These are phyloP conservation scores for Polypterus senegalus DNA, from an alignment of 2,113 vertebrate genomes.

Conservation along the genomic window DNA sequence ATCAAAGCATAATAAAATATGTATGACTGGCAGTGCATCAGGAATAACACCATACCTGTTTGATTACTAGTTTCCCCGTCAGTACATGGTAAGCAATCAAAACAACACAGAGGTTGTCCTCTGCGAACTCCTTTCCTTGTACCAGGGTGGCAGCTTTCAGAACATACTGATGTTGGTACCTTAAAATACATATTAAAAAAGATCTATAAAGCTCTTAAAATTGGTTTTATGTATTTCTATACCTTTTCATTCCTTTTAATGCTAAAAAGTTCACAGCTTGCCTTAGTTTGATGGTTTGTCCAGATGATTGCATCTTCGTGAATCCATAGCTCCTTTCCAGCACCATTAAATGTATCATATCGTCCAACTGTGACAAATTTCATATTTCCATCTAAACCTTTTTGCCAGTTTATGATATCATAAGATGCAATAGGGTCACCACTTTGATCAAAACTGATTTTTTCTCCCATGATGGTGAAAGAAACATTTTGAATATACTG, in stretches of 20 bases:
- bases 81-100: slow-evolving; percentile 61
- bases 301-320: slow-evolving; percentile 40
- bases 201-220: background rate
- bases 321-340: slow-evolving; percentile 44
- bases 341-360: slow-evolving; percentile 43
- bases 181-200: slow-evolving; percentile 12
- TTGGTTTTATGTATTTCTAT: background rate
- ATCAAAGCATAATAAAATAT: too few species aligned
- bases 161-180: slow-evolving; percentile 50
- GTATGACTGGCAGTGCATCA: too few species aligned
- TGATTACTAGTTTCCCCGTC: slow-evolving; percentile 53
- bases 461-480: slow-evolving; percentile 39
- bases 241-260: background rate
- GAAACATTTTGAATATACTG: slow-evolving; percentile 46
- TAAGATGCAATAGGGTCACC: slow-evolving; percentile 52
- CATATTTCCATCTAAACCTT: slow-evolving; percentile 31
- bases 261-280: slow-evolving; percentile 39
- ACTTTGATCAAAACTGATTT: slow-evolving; percentile 50
- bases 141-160: slow-evolving; percentile 47
- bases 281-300: slow-evolving; percentile 46
- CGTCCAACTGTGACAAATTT: slow-evolving; percentile 46
- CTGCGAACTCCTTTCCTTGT: slow-evolving; percentile 49
- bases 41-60: slow-evolving; percentile 31
- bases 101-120: slow-evolving; percentile 57
- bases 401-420: slow-evolving; percentile 58